Evolutionary conservation across 1,140 invertebrate genomes (phyloP).

Genomic region (Lepeophtheirus salmonis): DNA sequence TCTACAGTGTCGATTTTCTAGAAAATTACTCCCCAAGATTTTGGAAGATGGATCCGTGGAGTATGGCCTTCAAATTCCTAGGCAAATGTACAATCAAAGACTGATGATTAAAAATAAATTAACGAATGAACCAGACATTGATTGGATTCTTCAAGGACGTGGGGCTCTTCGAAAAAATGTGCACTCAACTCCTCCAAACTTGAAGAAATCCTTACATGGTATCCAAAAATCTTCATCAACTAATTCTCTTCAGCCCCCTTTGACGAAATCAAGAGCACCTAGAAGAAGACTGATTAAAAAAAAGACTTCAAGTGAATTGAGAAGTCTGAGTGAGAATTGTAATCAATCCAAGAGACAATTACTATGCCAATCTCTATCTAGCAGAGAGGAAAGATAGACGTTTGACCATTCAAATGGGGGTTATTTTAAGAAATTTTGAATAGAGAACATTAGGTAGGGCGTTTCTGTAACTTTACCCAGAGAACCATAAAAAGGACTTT

Average conservation of each 20-base stretch:
- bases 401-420: no score
- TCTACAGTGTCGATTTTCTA: constrained; percentile 4
- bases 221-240: background rate
- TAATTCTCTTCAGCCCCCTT: background rate
- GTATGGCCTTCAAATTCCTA: constrained; percentile 12
- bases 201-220: background rate
- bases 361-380: background rate
- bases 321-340: background rate
- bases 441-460: no score
- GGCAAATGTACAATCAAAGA: background rate
- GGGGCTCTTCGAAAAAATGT: background rate
- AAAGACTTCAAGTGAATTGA: no score
- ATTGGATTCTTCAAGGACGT: constrained; percentile 10
- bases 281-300: no score
- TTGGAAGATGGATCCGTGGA: constrained; percentile 8
- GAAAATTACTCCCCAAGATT: constrained; percentile 1
- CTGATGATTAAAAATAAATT: background rate
- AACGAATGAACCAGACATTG: background rate
- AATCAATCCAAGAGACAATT: background rate
- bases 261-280: no score
- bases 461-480: no score
- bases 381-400: background rate
- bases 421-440: no score
- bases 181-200: background rate
- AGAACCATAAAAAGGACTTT: no score